Percentiles rank a stretch among this genome's conserved stretches.
Evolutionary conservation across 2,888 invertebrate species (phyloP).

Genomic region (Drosophila aldrichi): DNA sequence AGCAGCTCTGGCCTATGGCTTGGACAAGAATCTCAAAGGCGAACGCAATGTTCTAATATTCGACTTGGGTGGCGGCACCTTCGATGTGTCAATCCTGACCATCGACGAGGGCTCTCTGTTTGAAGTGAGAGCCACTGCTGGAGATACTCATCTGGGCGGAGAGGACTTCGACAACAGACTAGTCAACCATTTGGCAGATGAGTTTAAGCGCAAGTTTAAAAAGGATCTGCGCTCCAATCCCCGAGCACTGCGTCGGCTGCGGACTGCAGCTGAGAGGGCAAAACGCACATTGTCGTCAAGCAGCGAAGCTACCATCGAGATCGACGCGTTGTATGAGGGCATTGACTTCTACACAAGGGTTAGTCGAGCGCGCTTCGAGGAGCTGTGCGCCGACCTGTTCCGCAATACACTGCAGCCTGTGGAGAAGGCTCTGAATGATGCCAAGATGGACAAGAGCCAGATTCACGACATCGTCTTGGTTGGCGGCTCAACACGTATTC

Average conservation of each 20-base stretch:
- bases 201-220: constrained; percentile 92
- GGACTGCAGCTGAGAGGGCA: constrained; percentile 92
- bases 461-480: constrained; percentile 93
- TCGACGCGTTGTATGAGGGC: constrained; percentile 91
- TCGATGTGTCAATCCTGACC: constrained; percentile 97
- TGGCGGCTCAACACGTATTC: constrained; percentile 93
- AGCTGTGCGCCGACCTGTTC: constrained; percentile 90
- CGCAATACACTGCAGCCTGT: constrained; percentile 91
- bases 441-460: constrained; percentile 91
- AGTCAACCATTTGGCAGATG: constrained; percentile 94
- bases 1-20: constrained; percentile 96
- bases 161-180: constrained; percentile 95
- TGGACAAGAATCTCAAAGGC: constrained; percentile 92
- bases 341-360: constrained; percentile 90
- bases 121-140: constrained; percentile 97
- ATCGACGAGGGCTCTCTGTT: constrained; percentile 96
- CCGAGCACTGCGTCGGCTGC: constrained; percentile 89
- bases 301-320: constrained; percentile 91
- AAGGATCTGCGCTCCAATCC: constrained; percentile 89
- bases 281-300: constrained; percentile 92
- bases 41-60: constrained; percentile 92
- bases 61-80: constrained; percentile 91
- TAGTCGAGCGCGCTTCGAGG: constrained; percentile 91
- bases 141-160: constrained; percentile 97
- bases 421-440: constrained; percentile 91